Evolutionary conservation across 2,888 invertebrate species (phyloP).

Genomic region (Lymantria monacha): DNA sequence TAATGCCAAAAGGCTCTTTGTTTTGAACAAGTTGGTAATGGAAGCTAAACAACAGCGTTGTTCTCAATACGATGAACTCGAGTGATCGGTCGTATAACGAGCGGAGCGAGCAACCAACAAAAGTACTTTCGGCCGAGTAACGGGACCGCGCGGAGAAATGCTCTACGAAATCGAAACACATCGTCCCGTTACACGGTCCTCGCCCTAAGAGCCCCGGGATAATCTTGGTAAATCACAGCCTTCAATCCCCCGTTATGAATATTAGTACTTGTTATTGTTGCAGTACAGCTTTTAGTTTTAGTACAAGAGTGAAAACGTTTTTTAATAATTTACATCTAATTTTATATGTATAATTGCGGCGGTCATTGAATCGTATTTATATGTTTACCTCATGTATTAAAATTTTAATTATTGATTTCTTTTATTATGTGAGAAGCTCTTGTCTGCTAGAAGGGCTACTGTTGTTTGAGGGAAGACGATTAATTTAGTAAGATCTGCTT

Average conservation of each 20-base stretch:
- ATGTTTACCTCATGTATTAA: no score
- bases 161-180: slow-evolving; percentile 83
- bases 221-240: slow-evolving; percentile 67
- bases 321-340: no score
- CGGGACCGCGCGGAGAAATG: slow-evolving; percentile 80
- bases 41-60: slow-evolving; percentile 55
- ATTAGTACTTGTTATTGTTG: slow-evolving; percentile 17
- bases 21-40: slow-evolving; percentile 59
- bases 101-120: slow-evolving; percentile 61
- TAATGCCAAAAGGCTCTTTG: slow-evolving; percentile 64
- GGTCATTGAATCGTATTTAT: no score
- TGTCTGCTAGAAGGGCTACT: no score
- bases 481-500: no score
- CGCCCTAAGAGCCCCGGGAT: slow-evolving; percentile 66
- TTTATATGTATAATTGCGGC: no score
- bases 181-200: slow-evolving; percentile 77
- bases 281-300: background rate
- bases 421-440: no score
- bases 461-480: no score
- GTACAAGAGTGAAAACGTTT: no score
- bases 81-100: slow-evolving; percentile 57
- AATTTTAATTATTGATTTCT: no score
- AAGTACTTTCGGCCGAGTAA: slow-evolving; percentile 80
- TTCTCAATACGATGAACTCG: slow-evolving; percentile 74
- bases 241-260: slow-evolving; percentile 41